Conservation (phyloP, 2,888 invertebrate genomes). For the Drosophila flavopinicola region DNA sequence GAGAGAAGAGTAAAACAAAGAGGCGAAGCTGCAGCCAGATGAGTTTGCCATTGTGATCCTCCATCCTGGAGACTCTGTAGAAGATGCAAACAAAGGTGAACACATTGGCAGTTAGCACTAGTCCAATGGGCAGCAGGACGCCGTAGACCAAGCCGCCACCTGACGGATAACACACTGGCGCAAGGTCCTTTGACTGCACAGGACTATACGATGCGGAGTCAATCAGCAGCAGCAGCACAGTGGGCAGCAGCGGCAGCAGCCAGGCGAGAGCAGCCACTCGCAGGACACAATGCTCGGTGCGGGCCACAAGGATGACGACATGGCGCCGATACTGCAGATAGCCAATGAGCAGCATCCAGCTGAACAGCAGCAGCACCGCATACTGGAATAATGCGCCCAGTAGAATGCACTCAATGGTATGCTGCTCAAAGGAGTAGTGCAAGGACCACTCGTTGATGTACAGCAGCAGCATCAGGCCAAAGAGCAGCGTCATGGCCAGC, state of each 20-base stretch:
- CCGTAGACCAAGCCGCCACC: constrained; percentile 27
- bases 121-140: constrained; percentile 33
- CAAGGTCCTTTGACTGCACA: not conserved
- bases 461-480: constrained; percentile 15
- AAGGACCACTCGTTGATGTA: constrained; percentile 29
- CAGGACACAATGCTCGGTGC: not conserved
- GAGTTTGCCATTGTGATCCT: not conserved
- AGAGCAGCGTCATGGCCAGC: constrained; percentile 26
- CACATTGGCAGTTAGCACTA: constrained; percentile 22
- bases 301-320: constrained; percentile 2
- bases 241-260: constrained; percentile 30
- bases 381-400: constrained; percentile 34
- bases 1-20: constrained; percentile 29
- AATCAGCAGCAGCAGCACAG: constrained; percentile 8
- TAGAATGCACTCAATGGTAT: constrained; percentile 3
- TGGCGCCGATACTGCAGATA: constrained; percentile 22
- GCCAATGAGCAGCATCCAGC: constrained; percentile 45
- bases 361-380: constrained; percentile 35
- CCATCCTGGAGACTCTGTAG: not conserved
- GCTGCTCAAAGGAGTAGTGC: constrained; percentile 9
- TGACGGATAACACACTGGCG: constrained; percentile 30
- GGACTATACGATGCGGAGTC: constrained; percentile 16
- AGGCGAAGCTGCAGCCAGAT: constrained; percentile 17
- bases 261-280: constrained; percentile 15
- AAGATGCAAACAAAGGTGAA: constrained; percentile 14